phyloP scores from a whole-genome alignment of 1,140 invertebrate genomes.

The Temnothorax curvispinosus region DNA sequence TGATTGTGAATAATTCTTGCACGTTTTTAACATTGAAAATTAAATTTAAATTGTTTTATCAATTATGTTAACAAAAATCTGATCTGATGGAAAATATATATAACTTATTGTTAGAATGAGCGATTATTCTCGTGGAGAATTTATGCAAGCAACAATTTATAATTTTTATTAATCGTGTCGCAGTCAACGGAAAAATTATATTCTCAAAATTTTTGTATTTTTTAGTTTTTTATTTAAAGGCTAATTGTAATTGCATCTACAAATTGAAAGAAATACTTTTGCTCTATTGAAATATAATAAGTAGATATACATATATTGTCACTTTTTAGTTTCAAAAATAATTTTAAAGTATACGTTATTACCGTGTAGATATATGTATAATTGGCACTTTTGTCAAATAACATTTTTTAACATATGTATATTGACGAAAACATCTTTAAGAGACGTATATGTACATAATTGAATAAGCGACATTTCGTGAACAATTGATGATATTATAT shows the following conservation, averaged over 20 bases:
- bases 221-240: slow-evolving; percentile 6
- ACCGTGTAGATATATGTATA: neutral
- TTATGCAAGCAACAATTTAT: neutral
- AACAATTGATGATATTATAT: slow-evolving; percentile 12
- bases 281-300: neutral
- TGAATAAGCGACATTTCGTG: slow-evolving; percentile 10
- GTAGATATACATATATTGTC: neutral
- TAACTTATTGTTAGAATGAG: neutral
- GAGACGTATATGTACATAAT: slow-evolving; percentile 13
- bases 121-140: slow-evolving; percentile 8
- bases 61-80: neutral
- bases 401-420: neutral
- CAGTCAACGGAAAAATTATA: neutral
- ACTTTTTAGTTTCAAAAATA: neutral
- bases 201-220: neutral
- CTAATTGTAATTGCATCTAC: neutral
- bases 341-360: neutral
- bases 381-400: neutral
- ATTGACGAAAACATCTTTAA: neutral
- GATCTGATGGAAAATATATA: neutral
- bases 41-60: slow-evolving; percentile 1
- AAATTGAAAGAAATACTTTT: neutral
- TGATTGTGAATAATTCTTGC: neutral
- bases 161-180: neutral
- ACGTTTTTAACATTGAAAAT: slow-evolving; percentile 5